Evolutionary conservation across 2,113 vertebrate species (phyloP), one percentile per base, ranked within the genome.

Genomic region (Pelodiscus sinensis): DNA sequence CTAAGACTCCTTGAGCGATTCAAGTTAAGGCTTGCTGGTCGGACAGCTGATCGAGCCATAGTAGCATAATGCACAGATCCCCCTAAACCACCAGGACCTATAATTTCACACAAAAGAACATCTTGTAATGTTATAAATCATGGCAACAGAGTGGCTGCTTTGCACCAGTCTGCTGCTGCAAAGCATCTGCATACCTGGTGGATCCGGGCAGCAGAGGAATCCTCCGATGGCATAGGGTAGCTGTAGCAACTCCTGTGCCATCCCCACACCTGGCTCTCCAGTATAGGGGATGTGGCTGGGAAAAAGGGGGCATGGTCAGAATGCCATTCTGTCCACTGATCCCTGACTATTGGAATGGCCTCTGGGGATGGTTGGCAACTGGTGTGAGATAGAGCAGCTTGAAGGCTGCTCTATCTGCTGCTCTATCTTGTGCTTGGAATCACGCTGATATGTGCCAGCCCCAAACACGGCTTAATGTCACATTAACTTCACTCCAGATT

Each of bases 1-100:
- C 99, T 99, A 94, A 99, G 99, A 98, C 99, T 99, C 85, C 99
- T 98, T 3, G 99, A 99, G 95, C 99, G 99, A 97, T 99, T 99
- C 89, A 99, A 97, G 96, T 99, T 99, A 86, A 99, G 99, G 98
- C 99, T 99, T 88, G 99, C 99, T 0, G 99, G 99, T 94, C 99
- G 98, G 85, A 99, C 98, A 25, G 99, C 99, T 8, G 99, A 99
- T 65, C 99, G 97, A 82, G 99, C 99, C 99, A 99, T 99, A 51
- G 99, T 99, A 91, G 99, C 99, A 52, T 99, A 99, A 96, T 99
- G 99, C 95, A 99, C 98, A 0, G 99, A 99, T 24, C 99, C 99
- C 3, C 99, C 99, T 80, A 99, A 97, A 60, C 99, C 99, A 65
- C 99, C 99, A 0, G 99, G 99, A 90, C 99, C 99, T 99, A 60